Evolutionary conservation across 2,113 vertebrate species (phyloP), one percentile per base, ranked within the genome.

Genomic region (Aphelocoma coerulescens): DNA sequence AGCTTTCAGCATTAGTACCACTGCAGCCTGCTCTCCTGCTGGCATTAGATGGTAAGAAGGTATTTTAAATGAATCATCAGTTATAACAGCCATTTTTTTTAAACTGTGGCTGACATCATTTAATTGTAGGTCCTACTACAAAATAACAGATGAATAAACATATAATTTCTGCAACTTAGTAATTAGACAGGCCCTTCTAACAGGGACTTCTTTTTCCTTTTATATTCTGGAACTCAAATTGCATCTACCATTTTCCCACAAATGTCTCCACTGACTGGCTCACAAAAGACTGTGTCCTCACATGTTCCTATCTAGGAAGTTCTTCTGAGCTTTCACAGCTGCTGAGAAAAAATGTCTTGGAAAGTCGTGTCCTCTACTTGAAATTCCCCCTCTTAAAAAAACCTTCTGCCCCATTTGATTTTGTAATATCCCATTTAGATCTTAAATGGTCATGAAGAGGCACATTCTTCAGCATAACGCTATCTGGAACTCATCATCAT

Each of bases 141-240:
- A 94, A 95, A 83, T 86, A 91, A 81, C 57, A 96, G 76, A 92
- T 92, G 93, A 96, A 96, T 65, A 94, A 94, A 95, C 61, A 92
- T 71, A 17, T 82, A 55, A 83, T 93, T 96, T 95, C 75, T 92
- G 93, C 68, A 88, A 93, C 72, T 94, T 90, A 88, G 90, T 94
- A 96, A 96, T 93, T 84, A 94, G 85, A 71, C 41, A 79, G 52
- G 72, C 57, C 37, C 72, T 91, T 86, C 43, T 81, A 83, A 63
- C 44, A 92, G 44, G 37, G 55, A 63, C 52, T 71, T 93, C 59
- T 91, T 93, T 91, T 80, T 63, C 85, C 78, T 93, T 91, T 94
- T 72, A 72, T 80, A 88, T 67, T 65, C 68, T 67, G 52, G 35
- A 85, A 86, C 48, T 77, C 72, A 80, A 67, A 85, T 37, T 80